These are phyloP conservation scores for Sternotherus odoratus DNA, from an alignment of 2,797 vertebrate genomes.

Conservation along the genomic window DNA sequence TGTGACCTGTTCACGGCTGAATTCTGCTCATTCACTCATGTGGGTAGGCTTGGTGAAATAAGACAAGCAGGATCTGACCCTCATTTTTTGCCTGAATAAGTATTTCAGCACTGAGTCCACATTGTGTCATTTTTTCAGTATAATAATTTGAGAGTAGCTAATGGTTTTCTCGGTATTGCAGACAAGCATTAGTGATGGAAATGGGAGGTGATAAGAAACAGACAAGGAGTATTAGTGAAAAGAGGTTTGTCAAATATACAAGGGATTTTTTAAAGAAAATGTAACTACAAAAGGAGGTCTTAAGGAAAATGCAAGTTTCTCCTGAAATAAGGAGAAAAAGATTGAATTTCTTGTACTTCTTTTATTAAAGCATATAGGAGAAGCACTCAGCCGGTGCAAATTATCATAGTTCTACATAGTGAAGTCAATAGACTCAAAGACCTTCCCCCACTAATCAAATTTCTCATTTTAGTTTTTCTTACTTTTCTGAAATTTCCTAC, in stretches of 20 bases:
- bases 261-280: neutral
- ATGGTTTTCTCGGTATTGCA: neutral
- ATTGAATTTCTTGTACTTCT: slow-evolving; percentile 1
- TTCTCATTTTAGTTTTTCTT: neutral
- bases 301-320: neutral
- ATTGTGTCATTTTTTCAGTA: neutral
- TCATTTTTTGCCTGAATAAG: slow-evolving; percentile 1
- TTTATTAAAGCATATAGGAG: neutral
- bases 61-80: neutral
- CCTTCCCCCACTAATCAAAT: neutral
- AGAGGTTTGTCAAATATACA: neutral
- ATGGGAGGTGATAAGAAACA: neutral
- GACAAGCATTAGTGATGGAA: neutral
- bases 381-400: neutral
- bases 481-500: neutral
- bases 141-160: neutral
- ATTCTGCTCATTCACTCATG: slow-evolving; percentile 24
- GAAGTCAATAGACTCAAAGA: neutral
- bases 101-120: neutral
- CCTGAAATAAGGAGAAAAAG: neutral
- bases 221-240: neutral
- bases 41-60: neutral
- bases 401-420: neutral
- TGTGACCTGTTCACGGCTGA: slow-evolving; percentile 8
- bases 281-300: neutral